phyloP scores from a whole-genome alignment of 2,888 invertebrate genomes.

The Tiphia femorata region DNA sequence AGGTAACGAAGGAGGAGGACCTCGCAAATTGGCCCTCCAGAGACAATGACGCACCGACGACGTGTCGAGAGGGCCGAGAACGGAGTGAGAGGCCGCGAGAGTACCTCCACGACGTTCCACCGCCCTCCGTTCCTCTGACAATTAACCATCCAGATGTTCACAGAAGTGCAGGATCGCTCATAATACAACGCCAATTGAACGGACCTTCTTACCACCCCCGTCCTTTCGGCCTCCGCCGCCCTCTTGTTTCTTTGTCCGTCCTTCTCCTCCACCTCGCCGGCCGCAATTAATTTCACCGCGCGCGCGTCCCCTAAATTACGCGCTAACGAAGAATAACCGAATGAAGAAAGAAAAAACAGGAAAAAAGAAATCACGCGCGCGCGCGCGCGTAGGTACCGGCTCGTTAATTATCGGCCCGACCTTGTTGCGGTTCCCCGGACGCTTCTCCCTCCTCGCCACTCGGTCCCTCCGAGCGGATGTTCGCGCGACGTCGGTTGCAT shows the following conservation, averaged over 20 bases:
- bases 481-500: no score
- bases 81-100: no score
- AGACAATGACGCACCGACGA: slow-evolving; percentile 28
- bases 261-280: not conserved
- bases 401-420: slow-evolving; percentile 43
- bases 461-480: no score
- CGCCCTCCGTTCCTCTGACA: slow-evolving; percentile 35
- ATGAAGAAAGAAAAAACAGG: no score
- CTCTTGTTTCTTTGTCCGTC: not conserved
- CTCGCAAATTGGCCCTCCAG: slow-evolving; percentile 45
- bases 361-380: slow-evolving; percentile 26
- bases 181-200: slow-evolving; percentile 24
- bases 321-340: slow-evolving; percentile 33
- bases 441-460: not conserved
- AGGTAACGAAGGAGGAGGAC: no score
- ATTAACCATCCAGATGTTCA: slow-evolving; percentile 20
- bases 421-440: slow-evolving; percentile 18
- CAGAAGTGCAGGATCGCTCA: not conserved
- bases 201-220: no score
- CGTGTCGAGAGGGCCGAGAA: slow-evolving; percentile 9
- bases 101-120: no score
- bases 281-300: slow-evolving; percentile 31
- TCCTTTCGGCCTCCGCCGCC: not conserved
- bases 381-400: slow-evolving; percentile 18
- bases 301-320: slow-evolving; percentile 24